Base-by-base conservation (phyloP, 2,113 vertebrate genomes). In the Lucifuga dentata region DNA sequence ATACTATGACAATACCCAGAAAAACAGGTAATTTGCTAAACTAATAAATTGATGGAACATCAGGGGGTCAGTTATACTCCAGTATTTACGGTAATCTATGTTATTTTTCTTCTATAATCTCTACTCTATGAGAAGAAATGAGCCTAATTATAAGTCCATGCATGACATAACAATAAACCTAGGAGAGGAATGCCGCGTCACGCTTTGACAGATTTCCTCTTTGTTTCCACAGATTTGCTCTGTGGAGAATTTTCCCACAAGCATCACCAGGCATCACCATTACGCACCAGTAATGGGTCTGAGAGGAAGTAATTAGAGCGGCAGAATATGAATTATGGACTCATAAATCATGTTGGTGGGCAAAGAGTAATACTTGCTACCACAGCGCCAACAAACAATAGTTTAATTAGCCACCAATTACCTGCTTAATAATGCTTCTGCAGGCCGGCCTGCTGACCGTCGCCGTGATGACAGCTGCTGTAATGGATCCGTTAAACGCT, bases 371-470 rank as follows among this genome's bases (percentile, higher is more conserved):
- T 68, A 65, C 49, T 76, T 45, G 61, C 45, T 35, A n/a, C 12
- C 57, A 39, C 78, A 73, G 76, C 78, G 74, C 59, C 73, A 75
- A 84, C 78, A 86, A 85, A 89, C 81, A 86, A 67, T 67, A 53
- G 59, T 59, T 64, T 78, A 86, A 88, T 88, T 86, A 89, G 49
- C 29, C 32, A 9, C 57, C 83, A 83, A 86, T 90, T 90, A 87
- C 65, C 62, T 78, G 75, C 76, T 83, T 88, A 88, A 84, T 87
- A 85, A 81, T 45, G 80, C 83, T 57, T 74, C 72, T 64, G 71
- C 62, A 35, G 41, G 68, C 56, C 39, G 55, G 61, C 20, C 55
- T 78, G 57, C 49, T 65, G 76, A 83, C 81, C 61, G 60, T 70
- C 21, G 16, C 62, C 15, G 8, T 43, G 66, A 56, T 48, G 60